Evolutionary conservation across 35 echinoderm and acorn worm genomes (phyloP).

Genomic region (Ptychodera flava): DNA sequence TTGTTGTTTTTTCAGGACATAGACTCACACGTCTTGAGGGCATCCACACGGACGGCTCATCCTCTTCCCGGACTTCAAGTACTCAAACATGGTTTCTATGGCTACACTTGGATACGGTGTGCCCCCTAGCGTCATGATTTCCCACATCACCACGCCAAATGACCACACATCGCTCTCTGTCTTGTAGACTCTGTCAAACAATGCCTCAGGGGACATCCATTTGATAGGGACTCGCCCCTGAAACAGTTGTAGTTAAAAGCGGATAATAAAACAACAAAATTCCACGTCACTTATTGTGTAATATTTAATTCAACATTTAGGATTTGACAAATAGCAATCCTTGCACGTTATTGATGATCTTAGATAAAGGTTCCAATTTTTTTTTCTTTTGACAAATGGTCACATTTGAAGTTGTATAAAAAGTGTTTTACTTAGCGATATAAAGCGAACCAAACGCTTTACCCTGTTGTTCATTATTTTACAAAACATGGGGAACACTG

Average conservation of each 20-base stretch:
- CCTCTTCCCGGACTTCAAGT: slow-evolving; percentile 63
- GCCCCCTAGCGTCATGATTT: slow-evolving; percentile 96
- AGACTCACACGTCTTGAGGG: slow-evolving; percentile 85
- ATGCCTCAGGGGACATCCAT: slow-evolving; percentile 96
- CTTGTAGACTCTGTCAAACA: slow-evolving; percentile 93
- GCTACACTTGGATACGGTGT: slow-evolving; percentile 92
- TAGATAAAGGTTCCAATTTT: too few relatives aligned
- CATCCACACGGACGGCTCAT: slow-evolving; percentile 80
- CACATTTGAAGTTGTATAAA: too few relatives aligned
- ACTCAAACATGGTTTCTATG: slow-evolving; percentile 96
- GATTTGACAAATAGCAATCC: too few relatives aligned
- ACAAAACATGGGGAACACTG: too few relatives aligned
- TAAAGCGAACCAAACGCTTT: too few relatives aligned
- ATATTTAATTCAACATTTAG: too few relatives aligned
- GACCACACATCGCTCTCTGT: too few relatives aligned
- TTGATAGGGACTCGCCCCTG: slow-evolving; percentile 94
- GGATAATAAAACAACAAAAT: neutral
- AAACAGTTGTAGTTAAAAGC: neutral
- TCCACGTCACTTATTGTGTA: too few relatives aligned
- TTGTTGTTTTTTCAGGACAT: neutral
- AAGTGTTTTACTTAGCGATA: too few relatives aligned
- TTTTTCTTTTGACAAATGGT: too few relatives aligned
- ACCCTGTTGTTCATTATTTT: too few relatives aligned
- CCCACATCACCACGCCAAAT: slow-evolving; percentile 93
- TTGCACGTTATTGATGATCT: too few relatives aligned